Percentiles rank a stretch among this genome's conserved stretches.
phyloP scores from a whole-genome alignment of 2,113 vertebrate species.

The Prolemur simus region DNA sequence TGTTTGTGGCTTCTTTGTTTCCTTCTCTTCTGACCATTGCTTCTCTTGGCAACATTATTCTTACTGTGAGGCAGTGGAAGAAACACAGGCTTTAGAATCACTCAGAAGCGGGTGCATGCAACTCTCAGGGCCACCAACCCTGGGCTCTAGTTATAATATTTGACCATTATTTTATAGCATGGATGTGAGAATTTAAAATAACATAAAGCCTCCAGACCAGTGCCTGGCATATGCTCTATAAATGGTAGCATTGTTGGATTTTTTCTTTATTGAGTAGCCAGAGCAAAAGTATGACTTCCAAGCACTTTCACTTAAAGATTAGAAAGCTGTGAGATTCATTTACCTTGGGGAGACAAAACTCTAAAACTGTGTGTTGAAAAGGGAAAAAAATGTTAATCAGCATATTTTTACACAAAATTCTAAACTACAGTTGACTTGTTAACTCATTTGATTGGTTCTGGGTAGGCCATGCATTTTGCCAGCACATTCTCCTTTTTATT shows the following conservation, averaged over 20 bases:
- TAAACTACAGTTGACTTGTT: conserved; percentile 17
- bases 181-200: conserved; percentile 42
- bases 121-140: not conserved
- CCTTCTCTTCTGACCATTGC: not conserved
- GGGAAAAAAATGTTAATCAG: not conserved
- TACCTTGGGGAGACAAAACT: conserved; percentile 39
- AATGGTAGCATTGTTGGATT: conserved; percentile 14
- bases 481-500: not conserved
- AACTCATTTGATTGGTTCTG: conserved; percentile 42
- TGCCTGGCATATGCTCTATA: not conserved
- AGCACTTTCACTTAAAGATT: conserved; percentile 33
- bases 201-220: not conserved
- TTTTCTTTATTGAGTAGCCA: not conserved
- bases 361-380: conserved; percentile 23
- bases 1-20: not conserved
- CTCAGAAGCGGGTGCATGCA: not conserved
- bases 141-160: not conserved
- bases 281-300: conserved; percentile 52
- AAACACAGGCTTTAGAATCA: not conserved
- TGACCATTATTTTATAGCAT: conserved; percentile 17
- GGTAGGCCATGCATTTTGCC: not conserved
- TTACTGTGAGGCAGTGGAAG: not conserved
- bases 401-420: not conserved
- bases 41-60: not conserved
- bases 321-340: conserved; percentile 35